phyloP scores from a whole-genome alignment of 1,140 invertebrate species.

The Cyclargus thomasi region DNA sequence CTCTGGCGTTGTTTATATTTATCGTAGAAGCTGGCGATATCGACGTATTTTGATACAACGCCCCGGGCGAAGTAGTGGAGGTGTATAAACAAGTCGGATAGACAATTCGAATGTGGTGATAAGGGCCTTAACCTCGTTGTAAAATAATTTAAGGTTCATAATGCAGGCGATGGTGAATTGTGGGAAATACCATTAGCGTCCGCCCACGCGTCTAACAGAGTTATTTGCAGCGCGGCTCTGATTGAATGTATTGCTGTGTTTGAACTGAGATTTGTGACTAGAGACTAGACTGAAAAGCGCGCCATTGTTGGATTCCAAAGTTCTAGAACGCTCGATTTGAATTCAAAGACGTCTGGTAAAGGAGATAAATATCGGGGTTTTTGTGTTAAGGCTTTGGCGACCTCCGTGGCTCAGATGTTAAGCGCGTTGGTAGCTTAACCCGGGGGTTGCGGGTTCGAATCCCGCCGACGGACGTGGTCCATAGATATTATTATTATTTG shows the following conservation, averaged over 20 bases:
- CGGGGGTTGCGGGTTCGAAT: too few species aligned
- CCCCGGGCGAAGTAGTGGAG: neutral
- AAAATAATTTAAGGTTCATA: conserved; percentile 15
- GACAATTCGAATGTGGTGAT: neutral
- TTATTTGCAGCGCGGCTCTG: conserved; percentile 11
- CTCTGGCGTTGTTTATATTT: neutral
- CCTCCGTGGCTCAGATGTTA: too few species aligned
- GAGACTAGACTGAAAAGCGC: neutral
- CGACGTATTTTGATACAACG: neutral
- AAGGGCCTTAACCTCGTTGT: conserved; percentile 14
- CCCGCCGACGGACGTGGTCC: too few species aligned
- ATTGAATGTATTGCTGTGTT: conserved; percentile 11
- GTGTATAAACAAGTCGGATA: conserved; percentile 13
- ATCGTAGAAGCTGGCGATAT: neutral
- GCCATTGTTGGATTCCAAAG: neutral
- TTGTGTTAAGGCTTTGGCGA: too few species aligned
- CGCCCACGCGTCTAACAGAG: conserved; percentile 5
- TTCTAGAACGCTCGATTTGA: neutral
- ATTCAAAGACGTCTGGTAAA: neutral
- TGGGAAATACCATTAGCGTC: conserved; percentile 14
- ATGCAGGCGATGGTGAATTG: conserved; percentile 13
- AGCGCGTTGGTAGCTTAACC: too few species aligned
- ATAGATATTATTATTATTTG: too few species aligned
- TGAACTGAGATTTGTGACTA: conserved; percentile 2
- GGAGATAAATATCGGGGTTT: too few species aligned